Evolutionary conservation across 2,888 invertebrate genomes (phyloP), one percentile per base, ranked within the genome.

Genomic region (Alentia gelatinosa): DNA sequence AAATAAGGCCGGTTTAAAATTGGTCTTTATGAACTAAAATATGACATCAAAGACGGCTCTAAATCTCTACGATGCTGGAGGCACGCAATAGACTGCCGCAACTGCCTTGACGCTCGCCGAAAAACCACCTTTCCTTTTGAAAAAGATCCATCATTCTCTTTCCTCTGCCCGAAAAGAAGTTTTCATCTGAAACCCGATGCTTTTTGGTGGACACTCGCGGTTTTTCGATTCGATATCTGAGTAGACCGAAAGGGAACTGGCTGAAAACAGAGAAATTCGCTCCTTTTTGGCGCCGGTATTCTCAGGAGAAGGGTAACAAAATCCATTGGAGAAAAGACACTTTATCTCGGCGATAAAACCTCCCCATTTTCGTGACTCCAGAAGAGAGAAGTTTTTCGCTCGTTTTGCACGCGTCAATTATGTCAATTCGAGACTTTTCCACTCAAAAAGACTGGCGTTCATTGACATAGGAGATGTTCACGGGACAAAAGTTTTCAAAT

Each of bases 401-500:
- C 30, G 30, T 86, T 86, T 86, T 86, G 86, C 86, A 86, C 23
- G 47, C 86, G 47, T 47, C 86, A 86, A 86, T 86, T 86, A 86
- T 86, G 86, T 47, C 86, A 86, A 86, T 86, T 86, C 86, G 47
- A 86, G 86, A 86, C 86, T 86, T 86, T 30, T 30, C 50, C 26
- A n/a, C 86, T 5, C 50, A 86, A 86, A 50, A 30, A 23, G 19
- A 33, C 47, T 23, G n/a, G 47, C 30, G 37, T 35, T 79, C 50
- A 50, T 86, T 26, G 86, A 89, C 35, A 89, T 50, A 37, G 50
- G 89, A 89, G 56, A 30, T 56, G 63, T 19, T 63, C 89, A 89
- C 63, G 33, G 56, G 89, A 89, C 35, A 89, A 63, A 39, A 89
- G 89, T 89, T 89, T 63, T 30, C 89, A 37, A 63, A 89, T 63